Conservation (phyloP, 2,113 vertebrate species). For the Barbus barbus region DNA sequence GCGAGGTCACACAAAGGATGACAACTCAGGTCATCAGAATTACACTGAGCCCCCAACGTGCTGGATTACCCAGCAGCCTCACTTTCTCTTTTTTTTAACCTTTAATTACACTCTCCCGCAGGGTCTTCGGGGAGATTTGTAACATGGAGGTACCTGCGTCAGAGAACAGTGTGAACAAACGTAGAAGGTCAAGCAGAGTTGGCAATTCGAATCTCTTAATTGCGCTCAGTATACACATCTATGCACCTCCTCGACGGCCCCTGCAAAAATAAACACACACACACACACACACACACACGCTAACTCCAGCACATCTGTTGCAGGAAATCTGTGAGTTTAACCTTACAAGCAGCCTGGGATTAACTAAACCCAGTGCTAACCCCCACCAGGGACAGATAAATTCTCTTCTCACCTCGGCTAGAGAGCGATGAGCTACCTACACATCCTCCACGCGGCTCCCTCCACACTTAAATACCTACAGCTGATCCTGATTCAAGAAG, state of each 20-base stretch:
- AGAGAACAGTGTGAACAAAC: slow-evolving; percentile 8
- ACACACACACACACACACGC: slow-evolving; percentile 76
- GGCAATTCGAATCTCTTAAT: slow-evolving; percentile 19
- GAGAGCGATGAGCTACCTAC: slow-evolving; percentile 46
- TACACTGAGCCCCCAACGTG: slow-evolving; percentile 65
- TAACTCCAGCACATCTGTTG: slow-evolving; percentile 84
- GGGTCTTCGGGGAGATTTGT: neutral
- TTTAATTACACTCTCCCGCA: slow-evolving; percentile 3
- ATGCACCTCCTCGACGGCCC: slow-evolving; percentile 11
- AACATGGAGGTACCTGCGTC: slow-evolving; percentile 19
- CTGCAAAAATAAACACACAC: slow-evolving; percentile 65
- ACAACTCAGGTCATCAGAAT: slow-evolving; percentile 41
- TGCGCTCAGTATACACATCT: neutral
- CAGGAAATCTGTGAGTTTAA: slow-evolving; percentile 89
- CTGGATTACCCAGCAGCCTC: slow-evolving; percentile 38
- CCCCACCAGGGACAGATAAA: slow-evolving; percentile 81
- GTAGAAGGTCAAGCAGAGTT: slow-evolving; percentile 6
- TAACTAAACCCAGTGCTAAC: slow-evolving; percentile 64
- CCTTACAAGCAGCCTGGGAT: slow-evolving; percentile 82
- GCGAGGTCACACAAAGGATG: slow-evolving; percentile 44
- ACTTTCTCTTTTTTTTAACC: neutral
- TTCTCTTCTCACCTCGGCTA: slow-evolving; percentile 83
- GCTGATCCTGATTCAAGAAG: slow-evolving; percentile 64
- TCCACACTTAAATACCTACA: slow-evolving; percentile 33
- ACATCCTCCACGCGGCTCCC: slow-evolving; percentile 18